Percentiles rank a stretch among this genome's conserved stretches.
Conservation (phyloP, 2,888 invertebrate genomes). For the Elysia crispata region DNA sequence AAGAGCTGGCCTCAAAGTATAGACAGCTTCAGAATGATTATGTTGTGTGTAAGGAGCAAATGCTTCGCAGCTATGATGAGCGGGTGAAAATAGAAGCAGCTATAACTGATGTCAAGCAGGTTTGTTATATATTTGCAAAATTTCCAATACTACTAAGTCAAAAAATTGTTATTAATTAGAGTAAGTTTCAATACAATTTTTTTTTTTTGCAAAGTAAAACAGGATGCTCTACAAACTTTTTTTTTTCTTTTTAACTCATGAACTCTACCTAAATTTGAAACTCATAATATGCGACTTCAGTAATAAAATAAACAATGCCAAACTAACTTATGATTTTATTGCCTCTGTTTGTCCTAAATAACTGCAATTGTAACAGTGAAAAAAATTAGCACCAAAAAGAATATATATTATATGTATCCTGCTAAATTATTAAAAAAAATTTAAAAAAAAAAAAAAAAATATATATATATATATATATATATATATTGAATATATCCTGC, state of each 20-base stretch:
- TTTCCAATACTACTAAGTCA: not conserved
- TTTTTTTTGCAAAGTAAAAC: not conserved
- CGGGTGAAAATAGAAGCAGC: constrained; percentile 70
- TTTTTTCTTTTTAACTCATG: not conserved
- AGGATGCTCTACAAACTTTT: not conserved
- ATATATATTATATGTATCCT: too few species aligned
- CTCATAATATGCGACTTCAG: too few species aligned
- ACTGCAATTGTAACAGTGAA: too few species aligned
- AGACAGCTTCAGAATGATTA: constrained; percentile 70
- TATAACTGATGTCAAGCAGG: constrained; percentile 74
- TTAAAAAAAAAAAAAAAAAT: too few species aligned
- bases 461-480: too few species aligned
- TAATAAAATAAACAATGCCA: too few species aligned
- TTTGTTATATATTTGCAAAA: constrained; percentile 43
- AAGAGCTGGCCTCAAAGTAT: constrained; percentile 70
- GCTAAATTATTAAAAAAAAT: too few species aligned
- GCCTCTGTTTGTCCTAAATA: too few species aligned
- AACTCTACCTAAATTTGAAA: too few species aligned
- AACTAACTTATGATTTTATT: too few species aligned
- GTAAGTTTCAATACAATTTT: not conserved
- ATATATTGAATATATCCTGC: too few species aligned
- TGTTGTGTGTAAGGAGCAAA: constrained; percentile 65
- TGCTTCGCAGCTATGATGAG: constrained; percentile 70
- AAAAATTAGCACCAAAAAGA: too few species aligned
- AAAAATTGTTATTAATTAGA: not conserved